phyloP scores from a whole-genome alignment of 2,888 invertebrate species.

The Alsophila aescularia region DNA sequence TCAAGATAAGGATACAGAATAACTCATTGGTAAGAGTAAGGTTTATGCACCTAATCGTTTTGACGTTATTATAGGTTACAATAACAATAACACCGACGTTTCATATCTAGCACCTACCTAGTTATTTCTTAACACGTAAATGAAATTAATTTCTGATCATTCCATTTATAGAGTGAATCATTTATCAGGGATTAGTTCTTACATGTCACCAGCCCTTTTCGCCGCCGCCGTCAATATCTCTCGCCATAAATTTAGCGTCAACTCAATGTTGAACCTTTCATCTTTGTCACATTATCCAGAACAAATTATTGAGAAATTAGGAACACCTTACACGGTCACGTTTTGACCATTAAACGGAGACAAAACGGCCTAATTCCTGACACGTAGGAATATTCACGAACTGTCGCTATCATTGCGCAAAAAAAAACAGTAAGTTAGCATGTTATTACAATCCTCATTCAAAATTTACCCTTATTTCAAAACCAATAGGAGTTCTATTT shows the following conservation, averaged over 20 bases:
- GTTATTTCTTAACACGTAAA: neutral
- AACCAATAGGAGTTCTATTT: constrained; percentile 21
- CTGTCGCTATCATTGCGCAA: constrained; percentile 81
- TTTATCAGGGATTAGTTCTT: constrained; percentile 50
- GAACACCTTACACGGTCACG: constrained; percentile 75
- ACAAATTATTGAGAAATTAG: constrained; percentile 77
- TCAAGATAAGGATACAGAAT: too few relatives aligned
- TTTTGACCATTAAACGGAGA: constrained; percentile 80
- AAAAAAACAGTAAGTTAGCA: constrained; percentile 51
- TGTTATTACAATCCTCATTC: constrained; percentile 18
- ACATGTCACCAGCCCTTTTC: constrained; percentile 46
- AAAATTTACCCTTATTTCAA: constrained; percentile 43
- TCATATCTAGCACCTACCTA: too few relatives aligned
- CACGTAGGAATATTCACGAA: constrained; percentile 79
- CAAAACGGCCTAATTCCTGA: constrained; percentile 81
- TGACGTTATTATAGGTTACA: too few relatives aligned
- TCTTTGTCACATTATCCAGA: constrained; percentile 73
- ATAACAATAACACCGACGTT: too few relatives aligned
- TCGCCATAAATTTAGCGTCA: constrained; percentile 67
- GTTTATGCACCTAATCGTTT: too few relatives aligned
- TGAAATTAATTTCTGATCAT: neutral
- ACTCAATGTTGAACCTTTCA: constrained; percentile 61
- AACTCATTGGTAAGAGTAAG: too few relatives aligned
- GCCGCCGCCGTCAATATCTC: constrained; percentile 36
- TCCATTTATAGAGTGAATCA: constrained; percentile 30